A percentile compares a stretch with the other conserved stretches of the same genome.
phyloP scores from a whole-genome alignment of 1,140 invertebrate species.

The Cylas formicarius region DNA sequence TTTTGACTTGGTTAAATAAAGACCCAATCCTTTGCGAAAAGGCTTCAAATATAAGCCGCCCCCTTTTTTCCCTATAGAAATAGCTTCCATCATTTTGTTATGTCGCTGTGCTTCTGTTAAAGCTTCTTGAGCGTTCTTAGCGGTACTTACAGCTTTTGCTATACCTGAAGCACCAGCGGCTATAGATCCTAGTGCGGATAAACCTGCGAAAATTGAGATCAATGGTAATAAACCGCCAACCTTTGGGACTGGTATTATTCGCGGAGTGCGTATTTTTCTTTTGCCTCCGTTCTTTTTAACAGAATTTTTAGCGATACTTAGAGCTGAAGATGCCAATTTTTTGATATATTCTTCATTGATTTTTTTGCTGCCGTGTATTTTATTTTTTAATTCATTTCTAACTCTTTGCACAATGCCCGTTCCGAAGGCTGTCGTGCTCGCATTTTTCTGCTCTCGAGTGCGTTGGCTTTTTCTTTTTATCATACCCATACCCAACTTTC shows the following conservation, averaged over 20 bases:
- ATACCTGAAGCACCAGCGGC: conserved; percentile 33
- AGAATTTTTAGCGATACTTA: no score
- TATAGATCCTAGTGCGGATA: conserved; percentile 36
- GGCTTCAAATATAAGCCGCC: conserved; percentile 34
- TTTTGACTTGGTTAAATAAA: conserved; percentile 18
- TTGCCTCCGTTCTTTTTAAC: conserved; percentile 13
- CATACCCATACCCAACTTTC: conserved; percentile 29
- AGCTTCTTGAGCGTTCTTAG: conserved; percentile 24
- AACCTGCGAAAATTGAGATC: conserved; percentile 38
- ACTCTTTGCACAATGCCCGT: not conserved
- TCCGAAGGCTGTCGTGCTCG: not conserved
- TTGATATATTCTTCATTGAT: not conserved
- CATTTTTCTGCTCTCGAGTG: not conserved
- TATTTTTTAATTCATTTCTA: not conserved
- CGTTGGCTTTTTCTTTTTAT: no score
- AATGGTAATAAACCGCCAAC: conserved; percentile 36
- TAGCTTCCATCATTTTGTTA: conserved; percentile 37
- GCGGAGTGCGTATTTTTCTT: conserved; percentile 21
- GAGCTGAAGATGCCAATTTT: no score
- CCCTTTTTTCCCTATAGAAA: conserved; percentile 31
- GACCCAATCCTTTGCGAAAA: not conserved
- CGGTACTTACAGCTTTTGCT: conserved; percentile 35
- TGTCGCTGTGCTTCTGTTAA: conserved; percentile 33
- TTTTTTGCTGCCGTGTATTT: conserved; percentile 2
- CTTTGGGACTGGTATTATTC: conserved; percentile 38